Base-by-base conservation (phyloP, 2,113 vertebrate genomes). In the Phylloscopus trochiloides region DNA sequence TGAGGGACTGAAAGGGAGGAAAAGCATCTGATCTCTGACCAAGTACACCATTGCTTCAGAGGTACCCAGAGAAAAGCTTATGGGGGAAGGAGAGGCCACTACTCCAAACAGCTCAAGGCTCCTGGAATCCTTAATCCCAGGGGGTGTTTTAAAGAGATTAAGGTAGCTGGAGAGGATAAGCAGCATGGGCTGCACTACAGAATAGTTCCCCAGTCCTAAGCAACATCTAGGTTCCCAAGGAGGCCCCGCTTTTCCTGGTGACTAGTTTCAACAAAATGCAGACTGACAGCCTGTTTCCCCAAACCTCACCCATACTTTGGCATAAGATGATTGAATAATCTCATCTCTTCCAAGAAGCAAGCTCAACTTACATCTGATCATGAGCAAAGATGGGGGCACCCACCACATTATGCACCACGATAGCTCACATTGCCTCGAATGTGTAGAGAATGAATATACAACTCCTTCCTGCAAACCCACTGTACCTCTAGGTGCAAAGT, bases 371-470 rank as follows among this genome's bases (percentile, higher is more conserved):
- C n/a, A 54, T 18, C 10, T 13, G 25, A 77, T 8, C 10, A 8
- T 17, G 18, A 43, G 29, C 58, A 72, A 76, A 82, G 52, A 7
- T 2, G 10, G 48, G 40, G 54, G 11, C 29, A 71, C 3, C 8
- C 13, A 34, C 19, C 40, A 32, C 1, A 0, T 1, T 62, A 31
- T 4, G 26, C 57, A 86, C n/a, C 66, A 61, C 75, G 36, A n/a
- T 1, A 79, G 47, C 17, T 71, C 57, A 40, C 7, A 0, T 0
- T 45, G 55, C 38, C 55, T 43, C 1, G 2, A 36, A 26, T 36
- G 24, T 26, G 25, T 4, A 36, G 34, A 36, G 78, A 59, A 71
- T 17, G 17, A 76, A 43, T 36, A 43, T 1, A 47, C 0, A 1
- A 10, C 54, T 67, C 70, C 54, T 66, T 78, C 50, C 58, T 66